These are phyloP conservation scores for Macrotrachela quadricornifera DNA, from an alignment of 1,140 invertebrate species.

Conservation along the genomic window DNA sequence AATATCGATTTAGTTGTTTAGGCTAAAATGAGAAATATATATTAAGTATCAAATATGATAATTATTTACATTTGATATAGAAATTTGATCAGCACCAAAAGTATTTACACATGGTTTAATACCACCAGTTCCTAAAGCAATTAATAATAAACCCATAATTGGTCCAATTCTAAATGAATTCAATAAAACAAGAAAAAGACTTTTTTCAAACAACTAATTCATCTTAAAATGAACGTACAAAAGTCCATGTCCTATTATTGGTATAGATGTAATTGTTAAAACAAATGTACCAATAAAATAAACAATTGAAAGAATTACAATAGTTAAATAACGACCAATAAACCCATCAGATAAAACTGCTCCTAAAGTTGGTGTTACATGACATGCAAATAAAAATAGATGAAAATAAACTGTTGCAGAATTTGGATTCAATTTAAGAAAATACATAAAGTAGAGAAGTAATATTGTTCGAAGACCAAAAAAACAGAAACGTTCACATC, in stretches of 20 bases:
- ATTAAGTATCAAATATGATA: too few relatives aligned
- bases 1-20: conserved; percentile 30
- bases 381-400: conserved; percentile 55
- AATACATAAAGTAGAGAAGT: conserved; percentile 2
- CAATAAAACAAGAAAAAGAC: too few relatives aligned
- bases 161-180: too few relatives aligned
- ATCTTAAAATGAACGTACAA: too few relatives aligned
- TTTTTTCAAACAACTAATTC: too few relatives aligned
- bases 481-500: conserved; percentile 81
- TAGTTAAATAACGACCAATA: conserved; percentile 65
- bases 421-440: conserved; percentile 40
- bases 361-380: conserved; percentile 62
- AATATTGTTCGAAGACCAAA: conserved; percentile 61
- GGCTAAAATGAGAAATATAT: neutral
- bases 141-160: conserved; percentile 20
- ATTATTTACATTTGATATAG: too few relatives aligned
- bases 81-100: conserved; percentile 76
- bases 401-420: conserved; percentile 58
- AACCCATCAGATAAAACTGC: conserved; percentile 65
- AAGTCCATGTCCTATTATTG: conserved; percentile 34
- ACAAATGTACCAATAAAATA: conserved; percentile 63
- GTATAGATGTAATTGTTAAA: conserved; percentile 43
- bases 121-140: conserved; percentile 37
- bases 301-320: conserved; percentile 61
- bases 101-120: conserved; percentile 92